These are phyloP conservation scores for Solenopsis invicta DNA, from an alignment of 1,140 invertebrate species.

Conservation along the genomic window DNA sequence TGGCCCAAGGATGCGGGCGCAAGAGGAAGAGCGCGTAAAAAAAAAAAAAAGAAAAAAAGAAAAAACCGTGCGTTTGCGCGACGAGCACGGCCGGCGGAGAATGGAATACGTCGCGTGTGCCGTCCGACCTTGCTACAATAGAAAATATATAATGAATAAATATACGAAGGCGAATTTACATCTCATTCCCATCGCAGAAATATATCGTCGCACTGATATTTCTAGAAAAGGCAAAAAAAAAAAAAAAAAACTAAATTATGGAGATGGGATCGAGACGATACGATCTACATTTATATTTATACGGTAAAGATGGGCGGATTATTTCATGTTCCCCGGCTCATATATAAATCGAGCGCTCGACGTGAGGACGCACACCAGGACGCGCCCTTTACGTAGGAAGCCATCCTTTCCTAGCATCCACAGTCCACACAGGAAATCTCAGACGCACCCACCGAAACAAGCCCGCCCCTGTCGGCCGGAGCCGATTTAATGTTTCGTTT, in stretches of 20 bases:
- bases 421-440: conserved; percentile 85
- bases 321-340: conserved; percentile 54
- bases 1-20: conserved; percentile 48
- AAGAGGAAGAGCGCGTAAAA: background rate
- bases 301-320: conserved; percentile 20
- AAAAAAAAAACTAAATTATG: conserved; percentile 1
- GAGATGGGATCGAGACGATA: conserved; percentile 4
- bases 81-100: background rate
- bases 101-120: conserved; percentile 1
- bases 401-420: conserved; percentile 82
- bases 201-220: conserved; percentile 10
- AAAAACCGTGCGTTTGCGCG: background rate
- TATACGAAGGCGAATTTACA: conserved; percentile 5
- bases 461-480: conserved; percentile 80
- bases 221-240: conserved; percentile 21
- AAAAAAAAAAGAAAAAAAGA: background rate
- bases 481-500: conserved; percentile 86
- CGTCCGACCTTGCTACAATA: background rate
- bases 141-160: conserved; percentile 30
- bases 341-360: conserved; percentile 67
- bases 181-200: conserved; percentile 24
- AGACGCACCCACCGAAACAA: conserved; percentile 86
- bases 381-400: conserved; percentile 80
- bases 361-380: conserved; percentile 66
- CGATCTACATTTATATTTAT: conserved; percentile 45